phyloP scores from a whole-genome alignment of 1,140 invertebrate genomes.

The Zaprionus camerounensis region DNA sequence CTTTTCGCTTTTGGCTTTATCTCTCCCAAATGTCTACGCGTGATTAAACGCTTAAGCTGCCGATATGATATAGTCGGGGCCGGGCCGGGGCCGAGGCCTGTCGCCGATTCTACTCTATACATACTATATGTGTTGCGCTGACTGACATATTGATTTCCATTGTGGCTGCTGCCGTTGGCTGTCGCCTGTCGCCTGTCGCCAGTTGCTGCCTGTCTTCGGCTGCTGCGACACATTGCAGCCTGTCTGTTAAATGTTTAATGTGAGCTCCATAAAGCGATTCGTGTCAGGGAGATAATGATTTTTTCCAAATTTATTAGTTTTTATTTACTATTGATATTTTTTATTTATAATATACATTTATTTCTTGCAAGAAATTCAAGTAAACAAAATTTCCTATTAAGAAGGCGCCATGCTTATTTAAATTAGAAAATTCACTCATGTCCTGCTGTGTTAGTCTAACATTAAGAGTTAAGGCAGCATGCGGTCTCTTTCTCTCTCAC shows the following conservation, averaged over 20 bases:
- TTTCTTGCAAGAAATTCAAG: background rate
- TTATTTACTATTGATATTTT: background rate
- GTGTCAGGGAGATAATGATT: conserved; percentile 24
- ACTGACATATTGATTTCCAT: conserved; percentile 51
- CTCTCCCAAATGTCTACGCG: conserved; percentile 73
- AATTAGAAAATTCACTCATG: background rate
- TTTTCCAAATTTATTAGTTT: background rate
- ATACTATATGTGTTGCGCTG: conserved; percentile 18
- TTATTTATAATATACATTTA: background rate
- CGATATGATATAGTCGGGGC: conserved; percentile 66
- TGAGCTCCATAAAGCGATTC: conserved; percentile 39
- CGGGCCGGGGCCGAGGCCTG: conserved; percentile 34
- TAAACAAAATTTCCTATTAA: background rate
- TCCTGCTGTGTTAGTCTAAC: background rate
- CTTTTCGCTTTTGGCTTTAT: conserved; percentile 57
- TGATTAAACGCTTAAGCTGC: conserved; percentile 80
- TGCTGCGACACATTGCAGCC: conserved; percentile 22
- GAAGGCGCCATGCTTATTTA: background rate
- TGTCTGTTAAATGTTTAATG: conserved; percentile 33
- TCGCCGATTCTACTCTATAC: conserved; percentile 36
- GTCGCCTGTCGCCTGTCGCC: conserved; percentile 38
- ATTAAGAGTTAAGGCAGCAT: background rate
- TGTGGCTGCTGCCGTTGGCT: conserved; percentile 31
- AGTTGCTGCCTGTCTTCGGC: conserved; percentile 38
- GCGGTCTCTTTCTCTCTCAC: background rate